These are phyloP conservation scores for Diabrotica undecimpunctata DNA, from an alignment of 1,140 invertebrate species.

Conservation along the genomic window DNA sequence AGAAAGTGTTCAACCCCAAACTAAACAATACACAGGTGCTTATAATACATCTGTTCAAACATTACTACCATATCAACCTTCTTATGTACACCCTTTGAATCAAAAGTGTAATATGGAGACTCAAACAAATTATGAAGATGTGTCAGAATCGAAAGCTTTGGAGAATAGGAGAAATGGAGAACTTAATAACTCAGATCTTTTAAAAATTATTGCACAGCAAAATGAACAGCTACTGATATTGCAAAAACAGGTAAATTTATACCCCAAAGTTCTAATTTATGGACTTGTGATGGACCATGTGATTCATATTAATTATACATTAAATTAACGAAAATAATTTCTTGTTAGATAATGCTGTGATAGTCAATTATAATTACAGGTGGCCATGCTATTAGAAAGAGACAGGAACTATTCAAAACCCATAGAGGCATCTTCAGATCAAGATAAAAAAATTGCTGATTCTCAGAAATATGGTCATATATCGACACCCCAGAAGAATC, in stretches of 20 bases:
- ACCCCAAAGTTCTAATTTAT: no score
- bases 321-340: no score
- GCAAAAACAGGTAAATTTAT: constrained; percentile 47
- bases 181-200: constrained; percentile 53
- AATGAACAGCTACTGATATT: constrained; percentile 55
- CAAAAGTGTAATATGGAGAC: constrained; percentile 13
- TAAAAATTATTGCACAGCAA: constrained; percentile 57
- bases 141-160: constrained; percentile 36
- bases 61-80: not conserved
- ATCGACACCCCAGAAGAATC: constrained; percentile 26
- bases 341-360: no score
- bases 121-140: constrained; percentile 6
- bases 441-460: not conserved
- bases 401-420: constrained; percentile 19
- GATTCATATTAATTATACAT: no score
- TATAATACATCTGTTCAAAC: not conserved
- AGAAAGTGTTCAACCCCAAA: not conserved
- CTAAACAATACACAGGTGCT: not conserved
- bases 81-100: not conserved
- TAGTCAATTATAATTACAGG: constrained; percentile 5
- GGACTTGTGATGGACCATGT: no score
- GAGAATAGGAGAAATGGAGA: constrained; percentile 43
- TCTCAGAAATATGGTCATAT: constrained; percentile 24
- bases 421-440: constrained; percentile 21
- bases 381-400: constrained; percentile 9